phyloP scores from a whole-genome alignment of 2,113 vertebrate genomes.

The Rhinopomastus cyanomelas region DNA sequence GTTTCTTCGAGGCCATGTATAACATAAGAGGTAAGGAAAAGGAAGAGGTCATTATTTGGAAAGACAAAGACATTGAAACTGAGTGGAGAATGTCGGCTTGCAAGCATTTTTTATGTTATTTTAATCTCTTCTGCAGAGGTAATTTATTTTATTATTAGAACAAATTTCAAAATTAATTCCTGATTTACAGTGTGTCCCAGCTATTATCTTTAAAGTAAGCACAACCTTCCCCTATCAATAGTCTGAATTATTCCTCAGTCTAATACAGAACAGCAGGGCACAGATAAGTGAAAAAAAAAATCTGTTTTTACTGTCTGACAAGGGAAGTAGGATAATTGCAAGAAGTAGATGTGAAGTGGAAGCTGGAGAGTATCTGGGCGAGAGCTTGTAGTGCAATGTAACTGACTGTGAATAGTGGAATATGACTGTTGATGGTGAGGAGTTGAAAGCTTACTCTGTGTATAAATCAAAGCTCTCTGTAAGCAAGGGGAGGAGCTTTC shows the following conservation, averaged over 20 bases:
- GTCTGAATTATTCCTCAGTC: neutral
- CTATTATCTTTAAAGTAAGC: neutral
- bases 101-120: neutral
- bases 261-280: neutral
- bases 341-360: neutral
- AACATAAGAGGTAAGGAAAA: neutral
- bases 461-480: neutral
- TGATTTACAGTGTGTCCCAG: neutral
- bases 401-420: rapidly evolving
- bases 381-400: neutral
- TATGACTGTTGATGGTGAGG: neutral
- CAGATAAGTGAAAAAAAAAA: neutral
- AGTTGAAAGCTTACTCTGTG: neutral
- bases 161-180: neutral
- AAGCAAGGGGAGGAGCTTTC: neutral
- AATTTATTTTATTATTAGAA: neutral
- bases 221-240: neutral
- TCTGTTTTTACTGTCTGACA: neutral
- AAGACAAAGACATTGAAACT: neutral
- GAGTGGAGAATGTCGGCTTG: neutral
- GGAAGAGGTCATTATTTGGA: neutral
- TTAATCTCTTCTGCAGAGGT: neutral
- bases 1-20: neutral
- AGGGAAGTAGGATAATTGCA: neutral
- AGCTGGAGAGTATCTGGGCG: neutral